phyloP scores from a whole-genome alignment of 2,113 vertebrate genomes.

The Psophia crepitans region DNA sequence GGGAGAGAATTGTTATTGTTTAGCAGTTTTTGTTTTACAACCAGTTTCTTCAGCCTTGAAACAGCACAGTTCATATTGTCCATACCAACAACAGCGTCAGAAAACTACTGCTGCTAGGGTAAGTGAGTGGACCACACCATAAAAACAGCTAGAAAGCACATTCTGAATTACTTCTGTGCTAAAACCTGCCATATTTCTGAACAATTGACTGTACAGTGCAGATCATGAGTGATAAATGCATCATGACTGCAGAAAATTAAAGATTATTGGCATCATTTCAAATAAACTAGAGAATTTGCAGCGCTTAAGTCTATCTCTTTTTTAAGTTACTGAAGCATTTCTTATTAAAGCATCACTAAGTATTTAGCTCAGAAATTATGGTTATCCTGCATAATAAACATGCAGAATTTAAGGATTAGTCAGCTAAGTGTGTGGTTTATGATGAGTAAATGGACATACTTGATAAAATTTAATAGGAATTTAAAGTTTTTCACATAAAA shows the following conservation, averaged over 20 bases:
- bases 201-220: not conserved
- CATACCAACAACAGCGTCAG: not conserved
- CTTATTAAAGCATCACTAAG: not conserved
- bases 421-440: not conserved
- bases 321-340: not conserved
- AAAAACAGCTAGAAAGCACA: not conserved
- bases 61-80: not conserved
- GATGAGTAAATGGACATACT: not conserved
- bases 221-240: not conserved
- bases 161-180: not conserved
- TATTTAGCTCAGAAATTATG: not conserved
- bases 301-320: not conserved
- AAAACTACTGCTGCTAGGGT: not conserved
- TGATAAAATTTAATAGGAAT: not conserved
- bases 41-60: not conserved
- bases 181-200: constrained; percentile 27
- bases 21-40: not conserved
- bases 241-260: not conserved
- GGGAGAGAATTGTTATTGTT: not conserved
- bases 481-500: not conserved
- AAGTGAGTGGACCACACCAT: not conserved
- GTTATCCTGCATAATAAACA: not conserved
- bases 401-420: not conserved
- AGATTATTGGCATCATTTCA: not conserved
- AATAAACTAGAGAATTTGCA: not conserved